phyloP scores from a whole-genome alignment of 2,113 vertebrate genomes.

The Nothocercus nigrocapillus region DNA sequence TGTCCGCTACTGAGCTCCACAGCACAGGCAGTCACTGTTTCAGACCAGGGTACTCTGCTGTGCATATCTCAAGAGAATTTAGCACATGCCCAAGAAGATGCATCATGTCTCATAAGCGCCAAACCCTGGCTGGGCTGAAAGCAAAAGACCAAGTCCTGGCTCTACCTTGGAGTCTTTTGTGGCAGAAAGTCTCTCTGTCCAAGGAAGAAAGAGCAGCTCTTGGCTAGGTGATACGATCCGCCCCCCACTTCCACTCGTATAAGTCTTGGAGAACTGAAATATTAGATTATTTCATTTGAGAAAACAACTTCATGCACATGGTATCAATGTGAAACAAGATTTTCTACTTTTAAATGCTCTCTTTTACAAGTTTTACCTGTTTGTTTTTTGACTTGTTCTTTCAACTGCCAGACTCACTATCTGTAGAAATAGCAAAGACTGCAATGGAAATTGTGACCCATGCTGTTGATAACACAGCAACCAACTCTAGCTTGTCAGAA shows the following conservation, averaged over 20 bases:
- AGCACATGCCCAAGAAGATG: not conserved
- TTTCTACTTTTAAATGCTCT: not conserved
- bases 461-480: not conserved
- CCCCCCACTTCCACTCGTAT: not conserved
- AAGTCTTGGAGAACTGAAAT: not conserved
- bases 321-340: not conserved
- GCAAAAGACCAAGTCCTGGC: not conserved
- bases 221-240: not conserved
- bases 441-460: not conserved
- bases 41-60: not conserved
- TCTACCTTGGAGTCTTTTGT: not conserved
- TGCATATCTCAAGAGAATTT: not conserved
- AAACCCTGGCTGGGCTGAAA: not conserved
- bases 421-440: not conserved
- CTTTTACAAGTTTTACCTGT: not conserved
- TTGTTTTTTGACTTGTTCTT: not conserved
- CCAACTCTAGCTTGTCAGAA: not conserved
- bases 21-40: not conserved
- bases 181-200: not conserved
- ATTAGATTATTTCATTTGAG: not conserved
- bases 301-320: not conserved
- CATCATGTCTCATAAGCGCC: not conserved
- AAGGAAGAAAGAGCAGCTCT: not conserved
- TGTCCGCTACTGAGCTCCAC: not conserved
- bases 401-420: not conserved